phyloP scores from a whole-genome alignment of 2,797 vertebrate genomes.

The Harpagifer antarcticus region DNA sequence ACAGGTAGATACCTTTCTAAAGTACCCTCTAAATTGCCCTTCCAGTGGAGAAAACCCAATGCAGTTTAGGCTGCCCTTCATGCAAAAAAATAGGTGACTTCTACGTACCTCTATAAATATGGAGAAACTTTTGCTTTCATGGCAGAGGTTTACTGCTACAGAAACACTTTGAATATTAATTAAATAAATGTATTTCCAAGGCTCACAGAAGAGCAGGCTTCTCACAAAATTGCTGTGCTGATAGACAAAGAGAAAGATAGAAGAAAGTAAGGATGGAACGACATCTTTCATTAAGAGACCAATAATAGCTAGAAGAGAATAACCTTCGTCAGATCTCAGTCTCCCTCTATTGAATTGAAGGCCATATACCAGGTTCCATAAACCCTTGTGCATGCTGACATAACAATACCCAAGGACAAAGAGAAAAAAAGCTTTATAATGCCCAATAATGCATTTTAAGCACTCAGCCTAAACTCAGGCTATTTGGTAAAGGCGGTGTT shows the following conservation, averaged over 20 bases:
- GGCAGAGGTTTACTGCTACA: too few relatives aligned
- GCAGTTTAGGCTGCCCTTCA: too few relatives aligned
- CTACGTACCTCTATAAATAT: too few relatives aligned
- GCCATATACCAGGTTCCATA: background rate
- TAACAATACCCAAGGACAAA: conserved; percentile 19
- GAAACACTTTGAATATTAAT: too few relatives aligned
- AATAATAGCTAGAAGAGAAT: conserved; percentile 6
- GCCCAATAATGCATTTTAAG: background rate
- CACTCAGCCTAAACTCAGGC: background rate
- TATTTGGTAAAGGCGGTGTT: background rate
- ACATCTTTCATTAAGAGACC: conserved; percentile 25
- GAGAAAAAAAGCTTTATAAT: background rate
- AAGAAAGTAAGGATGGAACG: conserved; percentile 8
- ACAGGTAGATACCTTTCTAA: too few relatives aligned
- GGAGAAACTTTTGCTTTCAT: too few relatives aligned
- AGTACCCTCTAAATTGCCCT: too few relatives aligned
- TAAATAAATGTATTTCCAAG: too few relatives aligned
- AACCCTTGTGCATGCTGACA: conserved; percentile 5
- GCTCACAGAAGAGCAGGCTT: background rate
- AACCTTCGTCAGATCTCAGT: conserved; percentile 11
- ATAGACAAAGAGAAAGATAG: background rate
- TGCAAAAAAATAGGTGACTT: too few relatives aligned
- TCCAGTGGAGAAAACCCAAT: too few relatives aligned
- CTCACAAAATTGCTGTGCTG: background rate
- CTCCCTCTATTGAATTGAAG: conserved; percentile 15